Evolutionary conservation across 2,888 invertebrate genomes (phyloP), one percentile per base, ranked within the genome.

Genomic region (Magallana nippona): DNA sequence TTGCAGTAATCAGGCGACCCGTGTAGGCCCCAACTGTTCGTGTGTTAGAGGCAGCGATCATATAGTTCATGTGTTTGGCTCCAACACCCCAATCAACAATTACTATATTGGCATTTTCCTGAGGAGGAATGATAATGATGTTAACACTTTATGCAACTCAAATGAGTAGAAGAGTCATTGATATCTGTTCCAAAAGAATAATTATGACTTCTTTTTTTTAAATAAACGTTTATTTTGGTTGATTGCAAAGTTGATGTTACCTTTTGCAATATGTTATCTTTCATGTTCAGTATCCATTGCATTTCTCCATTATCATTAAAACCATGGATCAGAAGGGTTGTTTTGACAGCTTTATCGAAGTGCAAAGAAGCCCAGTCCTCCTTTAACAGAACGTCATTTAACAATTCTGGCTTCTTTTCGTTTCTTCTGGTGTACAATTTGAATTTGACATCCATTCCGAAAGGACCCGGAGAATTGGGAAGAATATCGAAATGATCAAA

Each of bases 221-320:
- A 58, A 58, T 17, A 2, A 5, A 58, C 8, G 44, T 44, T 8
- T 44, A 44, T 44, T 44, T 44, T 44, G 44, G 8, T 44, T 44
- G 8, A 44, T 5, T 44, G 44, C 44, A 44, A 44, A 44, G 44
- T 44, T 44, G 44, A 44, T 44, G 3, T 60, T 10, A 71, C 71
- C 71, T 71, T 71, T 82, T 97, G 97, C 96, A 98, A 97, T n/a
- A 98, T 95, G 10, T 98, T 98, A 44, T 97, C 97, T 84, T 98
- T 96, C 97, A 98, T 98, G 94, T 98, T 97, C 92, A 97, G 97
- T 15, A 98, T 97, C 98, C 98, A 98, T 27, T 98, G 96, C 92
- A 97, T 97, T 82, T 97, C 96, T 93, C 98, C 98, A 57, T 78
- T 81, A 85, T 97, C 97, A 0, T 98, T 98, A 93, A 98, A 98